These are phyloP conservation scores for Conus ventricosus DNA, from an alignment of 1,140 invertebrate genomes.

Conservation along the genomic window DNA sequence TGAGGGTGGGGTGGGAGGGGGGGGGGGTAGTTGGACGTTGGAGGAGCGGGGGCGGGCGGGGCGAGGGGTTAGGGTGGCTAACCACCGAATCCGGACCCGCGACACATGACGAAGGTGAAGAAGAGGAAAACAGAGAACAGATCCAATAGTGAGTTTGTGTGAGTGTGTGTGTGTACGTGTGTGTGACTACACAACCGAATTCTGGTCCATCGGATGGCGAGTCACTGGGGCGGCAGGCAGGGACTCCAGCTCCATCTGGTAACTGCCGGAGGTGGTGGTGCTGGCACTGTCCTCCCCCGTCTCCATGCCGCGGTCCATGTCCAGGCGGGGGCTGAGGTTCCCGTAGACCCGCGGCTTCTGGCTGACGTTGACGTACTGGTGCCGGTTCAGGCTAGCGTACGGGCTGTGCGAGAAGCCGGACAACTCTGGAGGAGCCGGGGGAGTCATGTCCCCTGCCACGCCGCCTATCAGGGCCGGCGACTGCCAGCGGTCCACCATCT, in stretches of 20 bases:
- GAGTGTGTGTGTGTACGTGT: neutral
- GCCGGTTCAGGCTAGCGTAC: slow-evolving; percentile 18
- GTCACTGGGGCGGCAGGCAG: neutral
- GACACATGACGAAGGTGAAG: too few relatives aligned
- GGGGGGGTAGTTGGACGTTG: too few relatives aligned
- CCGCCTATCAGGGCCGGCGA: slow-evolving; percentile 22
- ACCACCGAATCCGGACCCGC: too few relatives aligned
- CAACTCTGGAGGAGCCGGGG: slow-evolving; percentile 5
- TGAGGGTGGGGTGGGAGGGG: too few relatives aligned
- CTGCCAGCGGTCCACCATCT: slow-evolving; percentile 31
- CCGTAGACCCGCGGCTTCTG: slow-evolving; percentile 6
- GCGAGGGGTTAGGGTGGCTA: too few relatives aligned
- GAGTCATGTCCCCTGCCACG: neutral
- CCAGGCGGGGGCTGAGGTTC: slow-evolving; percentile 14
- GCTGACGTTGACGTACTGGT: slow-evolving; percentile 18
- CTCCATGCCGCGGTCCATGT: slow-evolving; percentile 38
- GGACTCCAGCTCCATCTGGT: slow-evolving; percentile 26
- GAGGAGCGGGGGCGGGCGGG: too few relatives aligned
- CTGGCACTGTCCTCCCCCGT: slow-evolving; percentile 44
- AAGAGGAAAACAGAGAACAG: neutral
- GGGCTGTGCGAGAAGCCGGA: neutral
- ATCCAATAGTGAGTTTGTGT: neutral
- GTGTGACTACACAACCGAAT: neutral
- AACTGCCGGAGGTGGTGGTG: slow-evolving; percentile 40
- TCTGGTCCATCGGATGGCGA: slow-evolving; percentile 7